These are phyloP conservation scores for Matsumyia berberina DNA, from an alignment of 2,888 invertebrate genomes.

Conservation along the genomic window DNA sequence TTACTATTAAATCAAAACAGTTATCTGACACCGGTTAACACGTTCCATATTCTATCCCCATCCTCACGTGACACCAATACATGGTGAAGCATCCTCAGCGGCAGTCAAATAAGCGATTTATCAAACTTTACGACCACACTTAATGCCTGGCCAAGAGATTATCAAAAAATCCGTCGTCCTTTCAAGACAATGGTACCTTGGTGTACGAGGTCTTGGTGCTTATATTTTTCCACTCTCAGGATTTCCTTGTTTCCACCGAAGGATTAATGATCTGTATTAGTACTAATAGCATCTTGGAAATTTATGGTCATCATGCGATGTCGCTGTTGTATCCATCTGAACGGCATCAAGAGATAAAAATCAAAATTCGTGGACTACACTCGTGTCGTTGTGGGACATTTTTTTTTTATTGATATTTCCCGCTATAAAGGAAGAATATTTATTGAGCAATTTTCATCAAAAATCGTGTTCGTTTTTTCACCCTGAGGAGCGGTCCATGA, in stretches of 20 bases:
- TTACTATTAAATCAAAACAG: too few species aligned
- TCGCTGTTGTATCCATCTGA: background rate
- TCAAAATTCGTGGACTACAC: conserved; percentile 13
- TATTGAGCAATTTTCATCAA: conserved; percentile 38
- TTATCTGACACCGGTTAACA: too few species aligned
- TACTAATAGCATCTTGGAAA: conserved; percentile 34
- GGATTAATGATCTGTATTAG: conserved; percentile 53
- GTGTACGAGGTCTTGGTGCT: background rate
- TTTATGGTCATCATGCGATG: conserved; percentile 32
- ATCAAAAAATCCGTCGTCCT: conserved; percentile 16
- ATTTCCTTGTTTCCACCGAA: conserved; percentile 21
- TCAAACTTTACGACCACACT: conserved; percentile 44
- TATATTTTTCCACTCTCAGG: background rate
- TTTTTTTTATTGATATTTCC: conserved; percentile 34
- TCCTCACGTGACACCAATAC: too few species aligned
- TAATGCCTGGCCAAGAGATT: conserved; percentile 24
- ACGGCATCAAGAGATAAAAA: conserved; percentile 20
- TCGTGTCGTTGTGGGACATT: conserved; percentile 23
- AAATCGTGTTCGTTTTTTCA: background rate
- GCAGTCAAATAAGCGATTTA: conserved; percentile 46
- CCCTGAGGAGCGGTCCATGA: background rate
- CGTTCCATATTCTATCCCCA: too few species aligned
- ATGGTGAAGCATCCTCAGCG: background rate
- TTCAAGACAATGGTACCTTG: background rate
- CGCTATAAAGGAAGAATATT: conserved; percentile 31